Evolutionary conservation across 1,140 invertebrate genomes (phyloP), one percentile per base, ranked within the genome.

Genomic region (Pollicipes pollicipes): DNA sequence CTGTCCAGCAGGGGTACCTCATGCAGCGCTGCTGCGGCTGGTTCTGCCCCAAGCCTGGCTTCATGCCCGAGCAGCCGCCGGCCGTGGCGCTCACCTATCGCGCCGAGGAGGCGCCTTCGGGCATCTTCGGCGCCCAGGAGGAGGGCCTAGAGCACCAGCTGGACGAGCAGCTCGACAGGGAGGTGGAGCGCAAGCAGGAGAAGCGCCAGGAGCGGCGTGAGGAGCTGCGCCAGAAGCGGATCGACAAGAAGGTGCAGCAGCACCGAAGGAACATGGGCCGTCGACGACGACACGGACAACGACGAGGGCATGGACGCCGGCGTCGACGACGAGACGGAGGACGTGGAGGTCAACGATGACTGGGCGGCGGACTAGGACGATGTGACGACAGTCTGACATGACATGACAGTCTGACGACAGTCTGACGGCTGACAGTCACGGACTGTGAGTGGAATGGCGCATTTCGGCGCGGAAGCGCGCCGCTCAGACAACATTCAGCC

Each of bases 41-140:
- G 64, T 66, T 66, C n/a, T 66, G 64, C 17, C 64, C 64, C 27
- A 66, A 66, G 28, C 64, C 64, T 3, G 64, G 64, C 64, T 66
- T 66, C 28, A 27, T 66, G n/a, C 64, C 64, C 3, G 28, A 66
- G 28, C 64, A 10, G 28, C 64, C 64, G n/a, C 64, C 64, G 2
- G 6, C 64, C 28, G 64, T 29, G 17, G 27, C 27, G 3, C 27
- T 28, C 27, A 66, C n/a, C 64, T 66, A 28, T 10, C 27, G 28
- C 4, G n/a, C n/a, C 64, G 64, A 66, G 64, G 28, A 66, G 27
- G n/a, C 64, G 8, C 27, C 28, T n/a, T 28, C 64, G n/a, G 64
- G 28, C 10, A 66, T 66, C 28, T 29, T 66, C 27, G 64, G 28
- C n/a, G n/a, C 64, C n/a, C 10, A 8, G 27, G 64, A 29, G 24